Percentiles rank a stretch among this genome's conserved stretches.
phyloP scores from a whole-genome alignment of 2,888 invertebrate species.

The Trissolcus brochymenae region DNA sequence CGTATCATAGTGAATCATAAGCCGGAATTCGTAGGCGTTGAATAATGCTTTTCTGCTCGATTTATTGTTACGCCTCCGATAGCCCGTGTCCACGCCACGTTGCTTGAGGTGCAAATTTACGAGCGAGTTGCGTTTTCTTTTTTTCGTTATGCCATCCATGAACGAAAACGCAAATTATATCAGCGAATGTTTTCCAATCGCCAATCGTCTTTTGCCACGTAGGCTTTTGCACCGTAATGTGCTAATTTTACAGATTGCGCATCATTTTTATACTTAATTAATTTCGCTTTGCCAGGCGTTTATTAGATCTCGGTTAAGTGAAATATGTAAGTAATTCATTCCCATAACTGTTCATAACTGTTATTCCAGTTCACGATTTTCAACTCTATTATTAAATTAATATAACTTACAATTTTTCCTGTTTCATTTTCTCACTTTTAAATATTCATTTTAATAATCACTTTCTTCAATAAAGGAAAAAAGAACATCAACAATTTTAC shows the following conservation, averaged over 20 bases:
- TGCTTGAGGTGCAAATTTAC: conserved; percentile 63
- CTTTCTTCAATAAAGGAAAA: too few relatives aligned
- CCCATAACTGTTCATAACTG: too few relatives aligned
- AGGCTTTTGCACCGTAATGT: not conserved
- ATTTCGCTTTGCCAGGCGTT: not conserved
- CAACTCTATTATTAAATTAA: too few relatives aligned
- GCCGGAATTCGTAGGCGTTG: conserved; percentile 68
- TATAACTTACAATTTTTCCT: too few relatives aligned
- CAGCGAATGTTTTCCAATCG: conserved; percentile 10
- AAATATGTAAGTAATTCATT: too few relatives aligned
- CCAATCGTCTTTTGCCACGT: not conserved
- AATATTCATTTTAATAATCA: too few relatives aligned
- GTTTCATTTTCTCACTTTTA: too few relatives aligned
- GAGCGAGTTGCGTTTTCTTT: conserved; percentile 53
- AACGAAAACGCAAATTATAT: conserved; percentile 31
- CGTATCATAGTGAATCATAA: conserved; percentile 60
- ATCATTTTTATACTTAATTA: conserved; percentile 5
- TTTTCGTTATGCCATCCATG: conserved; percentile 30
- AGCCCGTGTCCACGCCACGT: conserved; percentile 55
- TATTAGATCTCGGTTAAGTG: too few relatives aligned
- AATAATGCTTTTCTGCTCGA: conserved; percentile 65
- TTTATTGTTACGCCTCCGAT: conserved; percentile 67
- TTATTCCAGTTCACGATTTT: too few relatives aligned
- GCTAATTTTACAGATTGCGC: conserved; percentile 1
- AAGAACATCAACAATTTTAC: too few relatives aligned